A percentile compares a stretch with the other conserved stretches of the same genome.
phyloP scores from a whole-genome alignment of 2,113 vertebrate species.

The Catharus minimus region DNA sequence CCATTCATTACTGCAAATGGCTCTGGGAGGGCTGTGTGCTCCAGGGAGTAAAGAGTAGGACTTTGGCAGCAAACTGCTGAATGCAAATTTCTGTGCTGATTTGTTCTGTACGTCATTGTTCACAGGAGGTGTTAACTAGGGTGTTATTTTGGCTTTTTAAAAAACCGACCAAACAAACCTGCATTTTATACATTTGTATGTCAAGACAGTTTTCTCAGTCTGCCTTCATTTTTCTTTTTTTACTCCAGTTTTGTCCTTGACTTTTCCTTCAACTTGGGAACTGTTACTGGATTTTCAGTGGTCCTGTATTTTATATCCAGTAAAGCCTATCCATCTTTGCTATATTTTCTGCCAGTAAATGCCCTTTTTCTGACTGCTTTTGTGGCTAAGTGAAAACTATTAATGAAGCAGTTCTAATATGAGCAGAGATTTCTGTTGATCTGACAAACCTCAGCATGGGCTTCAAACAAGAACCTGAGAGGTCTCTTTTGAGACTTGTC shows the following conservation, averaged over 20 bases:
- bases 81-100: neutral
- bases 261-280: neutral
- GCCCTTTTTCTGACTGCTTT: neutral
- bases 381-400: neutral
- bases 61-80: neutral
- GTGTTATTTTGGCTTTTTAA: neutral
- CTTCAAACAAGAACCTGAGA: neutral
- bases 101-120: neutral
- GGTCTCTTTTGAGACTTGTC: neutral
- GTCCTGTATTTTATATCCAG: neutral
- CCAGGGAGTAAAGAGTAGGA: neutral
- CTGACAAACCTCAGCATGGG: neutral
- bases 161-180: neutral
- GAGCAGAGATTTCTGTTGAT: slow-evolving; percentile 3
- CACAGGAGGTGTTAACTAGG: neutral
- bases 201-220: neutral
- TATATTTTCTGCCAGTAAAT: neutral
- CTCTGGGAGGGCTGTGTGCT: neutral
- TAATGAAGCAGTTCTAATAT: neutral
- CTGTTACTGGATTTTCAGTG: neutral
- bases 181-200: neutral
- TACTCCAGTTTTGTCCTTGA: neutral
- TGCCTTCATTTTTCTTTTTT: neutral
- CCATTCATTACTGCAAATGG: neutral
- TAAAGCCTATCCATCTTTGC: neutral